Evolutionary conservation across 2,888 invertebrate genomes (phyloP).

Genomic region (Notocelia uddmanniana): DNA sequence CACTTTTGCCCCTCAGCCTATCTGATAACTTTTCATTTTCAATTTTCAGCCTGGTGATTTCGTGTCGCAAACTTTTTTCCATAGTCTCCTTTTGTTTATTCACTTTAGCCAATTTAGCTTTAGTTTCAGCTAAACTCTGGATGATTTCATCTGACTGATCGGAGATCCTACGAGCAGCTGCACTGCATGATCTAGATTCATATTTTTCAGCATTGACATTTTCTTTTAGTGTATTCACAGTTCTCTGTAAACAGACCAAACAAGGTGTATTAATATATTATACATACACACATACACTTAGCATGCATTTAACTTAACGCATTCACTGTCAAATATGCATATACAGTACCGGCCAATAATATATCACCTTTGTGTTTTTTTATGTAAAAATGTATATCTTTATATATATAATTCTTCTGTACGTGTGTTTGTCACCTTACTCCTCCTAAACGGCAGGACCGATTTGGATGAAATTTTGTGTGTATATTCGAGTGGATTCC

Average conservation of each 20-base stretch:
- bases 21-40: slow-evolving; percentile 76
- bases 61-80: slow-evolving; percentile 70
- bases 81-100: slow-evolving; percentile 74
- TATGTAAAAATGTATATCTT: no score
- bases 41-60: slow-evolving; percentile 69
- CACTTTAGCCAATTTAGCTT: slow-evolving; percentile 65
- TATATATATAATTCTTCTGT: no score
- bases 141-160: slow-evolving; percentile 73
- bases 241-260: slow-evolving; percentile 56
- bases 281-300: no score
- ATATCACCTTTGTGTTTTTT: no score
- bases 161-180: slow-evolving; percentile 74
- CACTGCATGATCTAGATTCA: slow-evolving; percentile 77
- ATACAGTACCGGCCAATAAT: no score
- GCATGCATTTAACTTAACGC: no score
- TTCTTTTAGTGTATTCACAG: slow-evolving; percentile 65
- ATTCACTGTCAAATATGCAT: no score
- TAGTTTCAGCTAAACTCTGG: slow-evolving; percentile 65
- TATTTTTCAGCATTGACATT: slow-evolving; percentile 70
- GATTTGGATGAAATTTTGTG: no score
- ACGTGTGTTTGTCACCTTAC: no score
- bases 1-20: slow-evolving; percentile 68
- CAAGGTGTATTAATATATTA: no score
- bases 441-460: no score
- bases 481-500: no score